Conservation (phyloP, 2,888 invertebrate genomes). For the Salticus scenicus region DNA sequence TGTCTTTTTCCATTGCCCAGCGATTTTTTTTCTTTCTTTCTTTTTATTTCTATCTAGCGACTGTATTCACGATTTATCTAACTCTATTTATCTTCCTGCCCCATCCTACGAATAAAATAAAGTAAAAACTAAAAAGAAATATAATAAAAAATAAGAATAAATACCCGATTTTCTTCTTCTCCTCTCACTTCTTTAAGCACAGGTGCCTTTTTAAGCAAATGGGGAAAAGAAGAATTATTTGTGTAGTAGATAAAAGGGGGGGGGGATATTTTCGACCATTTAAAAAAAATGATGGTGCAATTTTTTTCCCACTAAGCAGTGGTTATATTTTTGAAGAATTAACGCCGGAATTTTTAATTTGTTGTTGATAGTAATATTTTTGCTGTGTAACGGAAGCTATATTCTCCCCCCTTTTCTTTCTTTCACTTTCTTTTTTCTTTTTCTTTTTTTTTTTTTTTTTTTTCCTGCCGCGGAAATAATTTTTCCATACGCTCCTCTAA, state of each 20-base stretch:
- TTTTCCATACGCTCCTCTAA: neutral
- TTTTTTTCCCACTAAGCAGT: constrained; percentile 8
- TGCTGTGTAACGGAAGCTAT: neutral
- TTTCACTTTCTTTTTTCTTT: too few species aligned
- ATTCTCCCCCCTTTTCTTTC: neutral
- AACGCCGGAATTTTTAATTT: constrained; percentile 12
- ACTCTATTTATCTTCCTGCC: constrained; percentile 51
- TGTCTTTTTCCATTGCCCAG: constrained; percentile 16
- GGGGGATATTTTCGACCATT: neutral
- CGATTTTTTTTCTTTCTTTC: neutral
- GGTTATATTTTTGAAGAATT: constrained; percentile 19
- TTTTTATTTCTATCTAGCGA: neutral
- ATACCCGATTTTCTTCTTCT: constrained; percentile 6
- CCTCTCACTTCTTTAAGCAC: neutral
- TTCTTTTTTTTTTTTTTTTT: too few species aligned
- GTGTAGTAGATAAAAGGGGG: constrained; percentile 13
- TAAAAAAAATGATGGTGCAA: neutral
- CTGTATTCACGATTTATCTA: constrained; percentile 19
- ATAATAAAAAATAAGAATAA: constrained; percentile 16
- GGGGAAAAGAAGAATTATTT: constrained; percentile 10
- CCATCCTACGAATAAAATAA: constrained; percentile 38
- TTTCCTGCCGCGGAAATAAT: too few species aligned
- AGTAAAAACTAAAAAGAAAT: constrained; percentile 9
- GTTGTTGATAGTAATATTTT: constrained; percentile 8
- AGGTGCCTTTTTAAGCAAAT: constrained; percentile 19